Base-by-base conservation (phyloP, 1,140 invertebrate species). In the Aporrectodea caliginosa region DNA sequence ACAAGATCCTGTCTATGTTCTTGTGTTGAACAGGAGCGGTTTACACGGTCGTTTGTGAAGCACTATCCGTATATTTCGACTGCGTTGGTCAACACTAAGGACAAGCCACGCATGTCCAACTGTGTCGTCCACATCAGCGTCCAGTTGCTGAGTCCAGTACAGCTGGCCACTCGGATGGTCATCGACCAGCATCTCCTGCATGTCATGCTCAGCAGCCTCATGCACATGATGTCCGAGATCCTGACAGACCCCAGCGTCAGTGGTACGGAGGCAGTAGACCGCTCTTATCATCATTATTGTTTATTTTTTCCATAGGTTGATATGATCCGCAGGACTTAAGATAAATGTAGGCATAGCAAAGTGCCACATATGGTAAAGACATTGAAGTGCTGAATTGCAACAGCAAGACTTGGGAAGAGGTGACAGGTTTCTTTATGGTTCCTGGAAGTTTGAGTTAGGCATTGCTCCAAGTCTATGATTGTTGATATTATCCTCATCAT, bases 51-150 rank as follows among this genome's bases (percentile, higher is more conserved):
- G 12, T 98, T 98, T 89, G 95, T 98, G 58, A 91, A 96, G 84
- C 96, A 98, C 89, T 99, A 98, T 87, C 95, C 94, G 82, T 91
- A 95, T 83, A 96, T 98, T 82, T 94, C 95, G 22, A 92, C 94
- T 83, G 95, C 97, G 88, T 90, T 98, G 69, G 94, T 96, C 84
- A 91, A 92, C 82, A 94, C 94, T 0, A 90, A 90, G 22, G 94
- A 97, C 90, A 79, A 86, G 27, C 70, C 81, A 22, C 83, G 82
- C 6, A 90, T 98, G 1, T 96, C 95, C 80, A 98, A 98, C 89
- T 91, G 95, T 73, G 95, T 98, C 1, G 96, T 98, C 0, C 97
- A 98, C 87, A 96, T 98, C 86, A 96, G 94, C 85, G 97, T 98
- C 1, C 96, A 94, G 88, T 88, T 99, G 70, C 98, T 98, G 88